Evolutionary conservation across 2,113 vertebrate species (phyloP), one percentile per base, ranked within the genome.

Genomic region (Calyptomena viridis): DNA sequence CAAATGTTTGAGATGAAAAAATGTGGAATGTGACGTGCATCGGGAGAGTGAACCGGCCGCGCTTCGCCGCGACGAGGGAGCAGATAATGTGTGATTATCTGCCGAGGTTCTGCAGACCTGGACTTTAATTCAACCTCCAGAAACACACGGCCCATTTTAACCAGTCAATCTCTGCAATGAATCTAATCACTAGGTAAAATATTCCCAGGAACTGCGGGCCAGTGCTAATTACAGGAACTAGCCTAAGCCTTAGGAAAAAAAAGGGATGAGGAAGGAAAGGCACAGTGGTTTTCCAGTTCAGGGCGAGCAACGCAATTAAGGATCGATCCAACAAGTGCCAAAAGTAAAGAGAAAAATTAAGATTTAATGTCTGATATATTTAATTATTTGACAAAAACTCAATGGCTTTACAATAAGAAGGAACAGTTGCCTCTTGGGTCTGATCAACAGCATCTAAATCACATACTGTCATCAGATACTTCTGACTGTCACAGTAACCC

Each of bases 1-100:
- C 99, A 99, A 99, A 99, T 99, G 99, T 99, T 99, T 98, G 98
- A 98, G 99, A 98, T 99, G 99, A 98, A 98, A 98, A 98, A 98
- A 98, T 97, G 98, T n/a, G 98, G 98, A 97, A 98, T 97, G 98
- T 98, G 99, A 98, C 98, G 98, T 84, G 98, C 98, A 98, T 98
- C 98, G 95, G 98, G 98, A 98, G 98, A 98, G 98, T 91, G 98
- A 98, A 98, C 96, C 90, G 96, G 98, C 98, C 94, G 98, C 97
- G 96, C 98, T 98, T 98, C 97, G 93, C 59, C 16, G 71, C 84
- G 94, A 82, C 66, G 5, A 86, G 85, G 15, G 75, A 96, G 74
- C 94, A 85, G 97, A 96, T 94, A 89, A 85, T 72, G 84, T 28
- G 22, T 28, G 95, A 97, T 97, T 85, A 93, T 85, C 93, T 46